A percentile compares a stretch with the other conserved stretches of the same genome.
Evolutionary conservation across 2,113 vertebrate species (phyloP).

Genomic region (Dromiciops gliroides): DNA sequence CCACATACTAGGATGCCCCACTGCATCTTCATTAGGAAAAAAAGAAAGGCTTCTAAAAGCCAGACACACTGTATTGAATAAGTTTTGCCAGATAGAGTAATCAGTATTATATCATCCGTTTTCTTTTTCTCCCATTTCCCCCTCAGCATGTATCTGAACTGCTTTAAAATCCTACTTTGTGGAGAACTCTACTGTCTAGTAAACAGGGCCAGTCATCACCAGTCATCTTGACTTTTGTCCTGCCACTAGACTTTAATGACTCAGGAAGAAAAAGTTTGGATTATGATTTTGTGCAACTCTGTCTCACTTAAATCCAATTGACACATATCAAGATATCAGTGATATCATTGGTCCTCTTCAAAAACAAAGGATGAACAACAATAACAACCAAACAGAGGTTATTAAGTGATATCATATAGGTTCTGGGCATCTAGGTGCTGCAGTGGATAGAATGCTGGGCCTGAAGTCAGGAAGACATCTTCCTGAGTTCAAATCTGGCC

Average conservation of each 20-base stretch:
- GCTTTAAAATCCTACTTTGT: slow-evolving; percentile 30
- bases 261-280: not conserved
- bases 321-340: not conserved
- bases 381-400: not conserved
- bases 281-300: not conserved
- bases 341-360: not conserved
- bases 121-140: slow-evolving; percentile 13
- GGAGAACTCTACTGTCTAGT: not conserved
- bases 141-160: slow-evolving; percentile 39
- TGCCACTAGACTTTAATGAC: not conserved
- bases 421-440: not conserved
- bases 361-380: not conserved
- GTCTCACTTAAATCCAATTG: not conserved
- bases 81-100: not conserved
- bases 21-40: rapidly evolving
- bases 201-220: not conserved
- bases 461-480: not conserved
- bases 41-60: slow-evolving; percentile 23
- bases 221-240: not conserved
- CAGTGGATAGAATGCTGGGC: not conserved
- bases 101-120: not conserved
- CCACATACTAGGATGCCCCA: slow-evolving; percentile 22
- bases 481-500: not conserved
- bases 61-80: not conserved
- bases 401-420: not conserved